Base-by-base conservation (phyloP, 2,113 vertebrate species). In the Desmodus rotundus region DNA sequence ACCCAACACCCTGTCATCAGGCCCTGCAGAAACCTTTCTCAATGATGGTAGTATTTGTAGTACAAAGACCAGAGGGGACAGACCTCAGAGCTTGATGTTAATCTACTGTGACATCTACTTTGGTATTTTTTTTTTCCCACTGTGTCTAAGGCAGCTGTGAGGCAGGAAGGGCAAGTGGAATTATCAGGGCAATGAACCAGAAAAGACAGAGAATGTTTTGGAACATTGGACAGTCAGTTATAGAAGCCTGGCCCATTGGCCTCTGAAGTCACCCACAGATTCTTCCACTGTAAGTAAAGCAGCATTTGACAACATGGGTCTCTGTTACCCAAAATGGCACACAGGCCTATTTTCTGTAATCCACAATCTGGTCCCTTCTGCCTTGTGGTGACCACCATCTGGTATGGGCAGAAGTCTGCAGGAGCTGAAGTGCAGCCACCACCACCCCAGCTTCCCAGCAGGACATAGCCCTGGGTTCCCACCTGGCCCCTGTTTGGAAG, bases 81-180 rank as follows among this genome's bases (percentile, higher is more conserved):
- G 20, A 56, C 6, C 11, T 67, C 17, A 2, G 28, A 9, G 38
- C 31, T 74, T 28, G 52, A 45, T n/a, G 76, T 65, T 31, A 83
- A 77, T 80, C 2, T 2, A 10, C 63, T 38, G 11, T 7, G 4
- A 5, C 63, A 41, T 45, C 63, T 63, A 12, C 33, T 58, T 61
- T 38, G 24, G 31, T 81, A 33, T n/a, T 85, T 93, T 72, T 76
- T 76, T 47, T 72, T 76, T 76, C 41, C 72, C 36, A 65, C n/a
- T 93, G 82, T 50, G 33, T 43, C 43, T 56, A 22, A 36, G 45
- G 22, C 36, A n/a, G 85, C 17, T 0, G 9, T 19, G 65, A 91
- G 15, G 24, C 9, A 19, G 41, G 26, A 67, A 38, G 26, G 24
- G 52, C 4, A 17, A 38, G 33, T 36, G 33, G 38, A 26, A 70